These are phyloP conservation scores for Panorpa germanica DNA, from an alignment of 2,888 invertebrate genomes.

Conservation along the genomic window DNA sequence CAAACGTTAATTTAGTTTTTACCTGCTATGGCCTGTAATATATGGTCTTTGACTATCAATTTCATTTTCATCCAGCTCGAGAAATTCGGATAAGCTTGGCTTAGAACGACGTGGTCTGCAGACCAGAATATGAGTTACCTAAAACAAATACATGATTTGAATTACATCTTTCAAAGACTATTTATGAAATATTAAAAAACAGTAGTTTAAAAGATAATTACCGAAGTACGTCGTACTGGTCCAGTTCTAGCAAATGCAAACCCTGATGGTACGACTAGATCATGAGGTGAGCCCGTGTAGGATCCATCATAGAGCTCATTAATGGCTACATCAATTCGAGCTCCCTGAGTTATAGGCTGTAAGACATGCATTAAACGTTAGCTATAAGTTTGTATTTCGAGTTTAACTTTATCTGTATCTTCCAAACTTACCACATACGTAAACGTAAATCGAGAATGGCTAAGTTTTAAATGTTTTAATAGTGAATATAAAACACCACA, in stretches of 20 bases:
- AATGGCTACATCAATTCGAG: constrained; percentile 85
- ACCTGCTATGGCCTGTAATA: constrained; percentile 78
- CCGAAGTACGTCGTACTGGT: constrained; percentile 38
- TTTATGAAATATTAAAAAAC: too few relatives aligned
- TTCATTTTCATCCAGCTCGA: constrained; percentile 73
- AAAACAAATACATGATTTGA: too few relatives aligned
- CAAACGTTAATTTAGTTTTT: constrained; percentile 10
- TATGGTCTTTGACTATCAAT: constrained; percentile 73
- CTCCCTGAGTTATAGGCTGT: constrained; percentile 56
- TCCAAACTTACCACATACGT: constrained; percentile 60
- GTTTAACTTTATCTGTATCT: constrained; percentile 17
- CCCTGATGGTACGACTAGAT: constrained; percentile 58
- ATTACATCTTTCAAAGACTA: too few relatives aligned
- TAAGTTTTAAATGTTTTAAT: constrained; percentile 82
- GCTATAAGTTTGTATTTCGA: background rate
- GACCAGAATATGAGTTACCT: constrained; percentile 40
- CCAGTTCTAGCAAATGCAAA: constrained; percentile 48
- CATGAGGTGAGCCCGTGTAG: constrained; percentile 84
- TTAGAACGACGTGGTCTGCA: constrained; percentile 31
- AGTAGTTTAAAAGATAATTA: too few relatives aligned
- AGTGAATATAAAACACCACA: constrained; percentile 74
- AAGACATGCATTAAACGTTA: constrained; percentile 12
- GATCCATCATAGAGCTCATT: constrained; percentile 92
- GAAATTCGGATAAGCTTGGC: constrained; percentile 66
- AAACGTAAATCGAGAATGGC: constrained; percentile 86